These are phyloP conservation scores for Cheilosia vulpina DNA, from an alignment of 2,888 invertebrate genomes.

Conservation along the genomic window DNA sequence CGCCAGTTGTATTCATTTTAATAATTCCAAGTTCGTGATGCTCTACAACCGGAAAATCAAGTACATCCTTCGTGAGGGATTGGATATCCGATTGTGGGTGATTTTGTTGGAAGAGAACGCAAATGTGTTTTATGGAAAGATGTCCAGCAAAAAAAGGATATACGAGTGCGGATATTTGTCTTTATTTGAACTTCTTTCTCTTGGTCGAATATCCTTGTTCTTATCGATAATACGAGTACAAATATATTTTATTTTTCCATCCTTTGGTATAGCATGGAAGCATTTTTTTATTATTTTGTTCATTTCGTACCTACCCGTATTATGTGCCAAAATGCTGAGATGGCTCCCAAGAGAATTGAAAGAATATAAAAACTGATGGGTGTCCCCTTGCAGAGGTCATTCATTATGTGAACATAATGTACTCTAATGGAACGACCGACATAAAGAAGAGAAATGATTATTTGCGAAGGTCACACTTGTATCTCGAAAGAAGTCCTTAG, in stretches of 20 bases:
- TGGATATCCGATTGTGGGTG: conserved; percentile 32
- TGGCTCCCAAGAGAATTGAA: conserved; percentile 47
- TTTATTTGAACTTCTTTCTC: conserved; percentile 28
- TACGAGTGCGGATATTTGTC: conserved; percentile 11
- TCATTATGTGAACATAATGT: conserved; percentile 45
- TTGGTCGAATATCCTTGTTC: conserved; percentile 50
- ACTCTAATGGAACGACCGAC: conserved; percentile 43
- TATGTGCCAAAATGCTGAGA: conserved; percentile 41
- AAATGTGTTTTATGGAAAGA: conserved; percentile 38
- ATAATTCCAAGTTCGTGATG: conserved; percentile 49
- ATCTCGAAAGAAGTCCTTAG: not conserved
- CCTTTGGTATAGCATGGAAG: conserved; percentile 7
- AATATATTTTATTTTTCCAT: conserved; percentile 18
- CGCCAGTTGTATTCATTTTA: conserved; percentile 56
- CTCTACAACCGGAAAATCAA: conserved; percentile 21
- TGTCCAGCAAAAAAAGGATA: not conserved
- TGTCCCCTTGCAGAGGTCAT: conserved; percentile 23
- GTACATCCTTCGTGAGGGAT: not conserved
- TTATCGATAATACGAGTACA: conserved; percentile 50
- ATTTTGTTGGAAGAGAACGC: conserved; percentile 29
- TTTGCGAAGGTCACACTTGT: conserved; percentile 47
- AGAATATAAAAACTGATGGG: conserved; percentile 35
- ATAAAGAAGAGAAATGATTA: conserved; percentile 10
- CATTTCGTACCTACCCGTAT: not conserved
- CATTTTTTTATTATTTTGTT: conserved; percentile 2